phyloP scores from a whole-genome alignment of 2,113 vertebrate genomes.

The Hucho hucho region DNA sequence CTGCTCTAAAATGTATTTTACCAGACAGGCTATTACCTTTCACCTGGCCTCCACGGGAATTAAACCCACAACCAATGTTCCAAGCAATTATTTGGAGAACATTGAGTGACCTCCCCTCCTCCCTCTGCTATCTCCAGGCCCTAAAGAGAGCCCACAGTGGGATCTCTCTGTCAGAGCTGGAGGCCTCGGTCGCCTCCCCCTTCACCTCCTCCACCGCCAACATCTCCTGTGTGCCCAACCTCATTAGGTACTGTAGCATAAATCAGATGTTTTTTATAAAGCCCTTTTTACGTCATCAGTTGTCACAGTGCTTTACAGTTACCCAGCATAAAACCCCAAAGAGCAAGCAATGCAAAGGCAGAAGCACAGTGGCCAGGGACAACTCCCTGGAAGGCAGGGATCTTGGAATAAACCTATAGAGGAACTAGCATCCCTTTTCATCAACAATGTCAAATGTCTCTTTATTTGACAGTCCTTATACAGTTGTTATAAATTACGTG shows the following conservation, averaged over 20 bases:
- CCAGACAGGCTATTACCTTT: too few relatives aligned
- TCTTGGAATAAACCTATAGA: too few relatives aligned
- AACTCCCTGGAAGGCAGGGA: too few relatives aligned
- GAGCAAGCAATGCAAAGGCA: too few relatives aligned
- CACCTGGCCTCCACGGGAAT: too few relatives aligned
- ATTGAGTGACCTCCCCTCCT: neutral
- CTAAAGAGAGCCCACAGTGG: conserved; percentile 94
- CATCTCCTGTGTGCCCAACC: conserved; percentile 94
- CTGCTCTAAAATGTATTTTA: too few relatives aligned
- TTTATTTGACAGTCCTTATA: neutral
- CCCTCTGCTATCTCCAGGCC: conserved; percentile 71
- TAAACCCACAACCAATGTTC: too few relatives aligned
- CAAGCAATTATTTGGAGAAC: neutral
- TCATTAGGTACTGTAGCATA: conserved; percentile 84
- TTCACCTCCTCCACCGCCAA: conserved; percentile 93
- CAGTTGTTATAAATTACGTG: too few relatives aligned
- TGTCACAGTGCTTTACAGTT: too few relatives aligned
- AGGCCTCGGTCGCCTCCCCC: conserved; percentile 95
- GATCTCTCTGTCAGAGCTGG: conserved; percentile 95
- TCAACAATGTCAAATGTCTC: neutral
- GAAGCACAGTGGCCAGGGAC: too few relatives aligned
- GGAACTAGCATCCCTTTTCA: neutral
- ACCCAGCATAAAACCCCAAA: too few relatives aligned
- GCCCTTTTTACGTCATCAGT: too few relatives aligned
- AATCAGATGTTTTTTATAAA: neutral